Conservation (phyloP, 1,140 invertebrate genomes). For the Amphibalanus amphitrite region DNA sequence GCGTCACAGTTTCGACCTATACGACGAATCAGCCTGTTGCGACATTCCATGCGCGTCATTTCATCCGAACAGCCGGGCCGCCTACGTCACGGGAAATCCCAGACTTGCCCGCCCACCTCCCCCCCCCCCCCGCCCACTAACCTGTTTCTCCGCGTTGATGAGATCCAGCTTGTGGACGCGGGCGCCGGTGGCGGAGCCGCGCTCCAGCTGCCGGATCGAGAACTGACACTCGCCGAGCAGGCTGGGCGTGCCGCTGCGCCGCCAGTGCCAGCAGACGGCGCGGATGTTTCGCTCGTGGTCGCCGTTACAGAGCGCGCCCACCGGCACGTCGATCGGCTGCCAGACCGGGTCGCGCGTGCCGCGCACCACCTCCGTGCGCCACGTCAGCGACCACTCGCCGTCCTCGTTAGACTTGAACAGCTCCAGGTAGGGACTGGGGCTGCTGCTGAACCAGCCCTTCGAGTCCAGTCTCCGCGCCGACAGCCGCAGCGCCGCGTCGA, state of each 20-base stretch:
- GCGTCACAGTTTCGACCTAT: too few species aligned
- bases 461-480: constrained; percentile 26
- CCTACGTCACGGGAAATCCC: too few species aligned
- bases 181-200: constrained; percentile 6
- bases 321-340: constrained; percentile 34
- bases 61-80: too few species aligned
- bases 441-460: constrained; percentile 35
- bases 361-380: constrained; percentile 35
- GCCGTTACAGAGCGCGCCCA: constrained; percentile 38
- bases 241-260: constrained; percentile 19
- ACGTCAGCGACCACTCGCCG: constrained; percentile 27
- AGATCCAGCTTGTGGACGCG: constrained; percentile 11
- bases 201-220: constrained; percentile 19
- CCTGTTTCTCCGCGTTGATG: constrained; percentile 20
- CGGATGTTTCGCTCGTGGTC: constrained; percentile 36
- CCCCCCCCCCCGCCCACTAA: constrained; percentile 6
- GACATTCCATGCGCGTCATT: too few species aligned
- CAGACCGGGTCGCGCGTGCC: constrained; percentile 38
- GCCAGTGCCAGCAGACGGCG: constrained; percentile 27
- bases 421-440: constrained; percentile 38
- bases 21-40: too few species aligned
- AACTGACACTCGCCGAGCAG: constrained; percentile 18
- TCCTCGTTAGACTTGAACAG: constrained; percentile 32
- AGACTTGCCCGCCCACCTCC: too few species aligned
- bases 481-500: constrained; percentile 33